Evolutionary conservation across 2,113 vertebrate species (phyloP), one percentile per base, ranked within the genome.

Genomic region (Malurus elegans): DNA sequence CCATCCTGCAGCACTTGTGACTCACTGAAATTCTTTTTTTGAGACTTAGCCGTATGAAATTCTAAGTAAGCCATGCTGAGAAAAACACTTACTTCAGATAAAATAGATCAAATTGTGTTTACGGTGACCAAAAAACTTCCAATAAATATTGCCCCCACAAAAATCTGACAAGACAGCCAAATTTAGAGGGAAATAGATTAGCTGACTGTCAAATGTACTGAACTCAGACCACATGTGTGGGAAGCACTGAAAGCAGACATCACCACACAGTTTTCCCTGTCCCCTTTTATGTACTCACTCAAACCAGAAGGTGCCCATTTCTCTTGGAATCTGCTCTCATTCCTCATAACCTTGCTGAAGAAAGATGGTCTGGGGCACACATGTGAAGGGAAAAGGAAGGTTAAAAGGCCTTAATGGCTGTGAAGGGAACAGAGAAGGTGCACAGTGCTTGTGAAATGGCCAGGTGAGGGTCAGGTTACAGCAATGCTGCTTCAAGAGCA

Each of bases 1-100:
- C 75, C 82, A 85, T 65, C 61, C 82, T 80, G 60, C 60, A 93
- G 64, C 69, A 70, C 48, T 88, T 61, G 72, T 86, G 71, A 94
- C 88, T 96, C 75, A 93, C 60, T 74, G 60, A 57, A 92, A 88
- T 86, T 60, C 60, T 71, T 82, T 74, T 88, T 74, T 66, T 29
- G 85, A 96, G 72, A 67, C 48, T 84, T 65, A 86, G 73, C 81
- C 74, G 14, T 58, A 69, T 18, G 64, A 60, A 45, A 62, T 18
- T 94, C 56, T 83, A 79, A 94, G 64, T 65, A 19, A 96, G 64
- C 84, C 91, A 91, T 0, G 2, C 69, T 64, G 69, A 80, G 85
- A 88, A 79, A 94, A 96, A 88, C n/a, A 29, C 25, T 82, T 31
- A 36, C 51, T 81, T 83, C 28, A 4, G n/a, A 83, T 75, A 91